Conservation (phyloP, 2,888 invertebrate genomes). For the Terebella lapidaria region DNA sequence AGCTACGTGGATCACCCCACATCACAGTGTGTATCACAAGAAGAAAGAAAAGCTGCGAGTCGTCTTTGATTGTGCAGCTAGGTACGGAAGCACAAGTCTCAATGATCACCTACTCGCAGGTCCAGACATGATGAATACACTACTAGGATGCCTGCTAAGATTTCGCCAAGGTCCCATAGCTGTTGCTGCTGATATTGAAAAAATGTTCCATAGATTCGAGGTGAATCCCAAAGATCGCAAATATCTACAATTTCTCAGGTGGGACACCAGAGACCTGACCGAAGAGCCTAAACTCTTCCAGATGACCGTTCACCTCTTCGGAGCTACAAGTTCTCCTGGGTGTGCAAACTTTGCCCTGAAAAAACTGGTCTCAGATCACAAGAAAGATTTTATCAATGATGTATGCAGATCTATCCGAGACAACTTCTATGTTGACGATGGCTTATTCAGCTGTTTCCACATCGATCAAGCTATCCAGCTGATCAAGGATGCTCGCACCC, state of each 20-base stretch:
- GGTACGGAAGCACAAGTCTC: background rate
- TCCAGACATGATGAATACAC: conserved; percentile 7
- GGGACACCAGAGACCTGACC: background rate
- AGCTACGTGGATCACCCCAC: conserved; percentile 6
- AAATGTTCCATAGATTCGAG: conserved; percentile 7
- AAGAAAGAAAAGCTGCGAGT: conserved; percentile 7
- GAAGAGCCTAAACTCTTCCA: background rate
- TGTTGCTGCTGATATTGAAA: conserved; percentile 4
- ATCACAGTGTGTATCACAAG: conserved; percentile 8
- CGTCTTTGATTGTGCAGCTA: conserved; percentile 10
- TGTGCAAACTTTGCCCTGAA: conserved; percentile 13
- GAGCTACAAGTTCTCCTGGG: conserved; percentile 4
- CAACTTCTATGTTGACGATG: conserved; percentile 25
- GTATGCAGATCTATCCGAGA: too few species aligned
- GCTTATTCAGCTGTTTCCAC: conserved; percentile 8
- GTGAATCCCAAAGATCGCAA: background rate
- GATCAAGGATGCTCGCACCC: background rate
- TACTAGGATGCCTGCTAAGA: background rate
- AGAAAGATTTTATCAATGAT: conserved; percentile 5
- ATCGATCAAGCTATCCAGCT: conserved; percentile 4
- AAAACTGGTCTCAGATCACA: background rate
- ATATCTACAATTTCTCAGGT: conserved; percentile 6
- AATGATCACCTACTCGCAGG: conserved; percentile 9
- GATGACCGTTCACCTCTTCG: conserved; percentile 12
- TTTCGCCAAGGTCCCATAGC: conserved; percentile 2